Percentiles rank a stretch among this genome's conserved stretches.
Conservation (phyloP, 2,888 invertebrate species). For the Hydriomena furcata region DNA sequence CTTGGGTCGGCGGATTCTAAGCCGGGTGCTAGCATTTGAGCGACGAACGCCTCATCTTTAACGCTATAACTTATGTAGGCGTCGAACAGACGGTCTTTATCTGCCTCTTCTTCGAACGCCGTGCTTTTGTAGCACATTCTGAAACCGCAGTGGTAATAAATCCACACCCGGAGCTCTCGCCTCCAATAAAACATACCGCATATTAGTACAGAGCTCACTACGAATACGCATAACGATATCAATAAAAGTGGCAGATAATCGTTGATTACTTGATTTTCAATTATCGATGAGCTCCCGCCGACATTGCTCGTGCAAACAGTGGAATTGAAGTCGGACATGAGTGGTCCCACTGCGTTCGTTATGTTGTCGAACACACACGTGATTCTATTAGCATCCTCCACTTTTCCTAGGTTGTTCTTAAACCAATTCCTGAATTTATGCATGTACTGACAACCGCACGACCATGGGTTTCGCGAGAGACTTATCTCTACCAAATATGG, state of each 20-base stretch:
- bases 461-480: constrained; percentile 93
- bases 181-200: constrained; percentile 92
- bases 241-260: constrained; percentile 91
- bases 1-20: constrained; percentile 92
- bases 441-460: constrained; percentile 94
- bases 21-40: constrained; percentile 93
- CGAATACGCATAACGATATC: constrained; percentile 90
- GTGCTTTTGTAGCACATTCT: constrained; percentile 93
- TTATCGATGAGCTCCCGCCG: constrained; percentile 88
- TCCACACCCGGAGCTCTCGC: constrained; percentile 92
- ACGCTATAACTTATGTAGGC: constrained; percentile 97
- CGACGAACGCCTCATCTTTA: constrained; percentile 96
- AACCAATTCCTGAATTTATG: constrained; percentile 92
- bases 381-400: constrained; percentile 90
- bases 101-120: constrained; percentile 90
- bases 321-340: constrained; percentile 90
- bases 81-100: constrained; percentile 94
- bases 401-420: constrained; percentile 90
- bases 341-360: constrained; percentile 87
- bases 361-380: constrained; percentile 90
- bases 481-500: constrained; percentile 94
- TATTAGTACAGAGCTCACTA: constrained; percentile 89
- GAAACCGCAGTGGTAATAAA: constrained; percentile 92
- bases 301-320: constrained; percentile 89
- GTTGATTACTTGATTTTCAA: constrained; percentile 90